A percentile compares a stretch with the other conserved stretches of the same genome.
Evolutionary conservation across 2,888 invertebrate genomes (phyloP).

Genomic region (Agrochola litura): DNA sequence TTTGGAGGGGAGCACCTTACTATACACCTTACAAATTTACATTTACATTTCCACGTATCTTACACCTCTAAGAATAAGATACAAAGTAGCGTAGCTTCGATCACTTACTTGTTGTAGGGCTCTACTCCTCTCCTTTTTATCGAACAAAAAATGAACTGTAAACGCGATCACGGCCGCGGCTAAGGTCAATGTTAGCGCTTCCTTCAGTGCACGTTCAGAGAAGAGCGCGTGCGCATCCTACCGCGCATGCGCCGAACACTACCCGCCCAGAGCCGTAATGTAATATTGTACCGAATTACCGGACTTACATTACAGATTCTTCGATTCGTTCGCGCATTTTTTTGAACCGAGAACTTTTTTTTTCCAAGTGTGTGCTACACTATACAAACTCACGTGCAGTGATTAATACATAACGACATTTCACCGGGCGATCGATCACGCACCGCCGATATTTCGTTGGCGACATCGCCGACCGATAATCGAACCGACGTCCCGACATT

Average conservation of each 20-base stretch:
- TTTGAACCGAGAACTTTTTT: conserved; percentile 48
- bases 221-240: conserved; percentile 89
- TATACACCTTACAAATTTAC: conserved; percentile 85
- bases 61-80: conserved; percentile 59
- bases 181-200: conserved; percentile 91
- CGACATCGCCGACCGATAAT: conserved; percentile 82
- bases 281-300: conserved; percentile 71
- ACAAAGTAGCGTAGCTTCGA: conserved; percentile 39
- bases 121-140: conserved; percentile 91
- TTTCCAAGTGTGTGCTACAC: conserved; percentile 52
- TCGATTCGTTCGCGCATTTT: conserved; percentile 64
- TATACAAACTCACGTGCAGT: conserved; percentile 68
- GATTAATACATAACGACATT: conserved; percentile 79
- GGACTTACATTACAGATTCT: conserved; percentile 60
- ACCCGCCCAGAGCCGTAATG: conserved; percentile 77
- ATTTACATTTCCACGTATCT: conserved; percentile 56
- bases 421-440: conserved; percentile 84
- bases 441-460: conserved; percentile 79
- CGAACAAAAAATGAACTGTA: conserved; percentile 91
- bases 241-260: conserved; percentile 78
- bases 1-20: conserved; percentile 90
- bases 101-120: conserved; percentile 81
- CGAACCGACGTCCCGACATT: conserved; percentile 78
- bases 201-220: conserved; percentile 90
- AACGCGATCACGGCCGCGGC: conserved; percentile 91